Conservation (phyloP, 2,888 invertebrate species). For the Volucella bombylans region DNA sequence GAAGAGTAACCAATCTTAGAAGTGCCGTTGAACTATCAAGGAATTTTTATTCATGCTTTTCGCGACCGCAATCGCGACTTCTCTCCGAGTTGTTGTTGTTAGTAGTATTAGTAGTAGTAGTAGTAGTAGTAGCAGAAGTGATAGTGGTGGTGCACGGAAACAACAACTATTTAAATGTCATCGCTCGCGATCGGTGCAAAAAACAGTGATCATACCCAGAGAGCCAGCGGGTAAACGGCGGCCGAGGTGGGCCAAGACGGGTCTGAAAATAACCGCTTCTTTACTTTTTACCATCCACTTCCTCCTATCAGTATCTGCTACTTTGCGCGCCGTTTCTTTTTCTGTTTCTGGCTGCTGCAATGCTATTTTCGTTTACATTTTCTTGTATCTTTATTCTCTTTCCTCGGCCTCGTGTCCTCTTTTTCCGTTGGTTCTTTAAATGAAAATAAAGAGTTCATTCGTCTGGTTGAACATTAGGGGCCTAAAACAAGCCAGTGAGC, state of each 20-base stretch:
- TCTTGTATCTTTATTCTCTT: slow-evolving; percentile 15
- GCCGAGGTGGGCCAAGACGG: slow-evolving; percentile 16
- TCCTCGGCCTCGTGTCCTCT: background rate
- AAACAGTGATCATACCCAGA: slow-evolving; percentile 32
- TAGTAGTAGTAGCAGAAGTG: no score
- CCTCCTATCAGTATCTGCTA: slow-evolving; percentile 52
- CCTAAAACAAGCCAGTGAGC: background rate
- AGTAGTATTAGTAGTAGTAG: no score
- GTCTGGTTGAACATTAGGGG: slow-evolving; percentile 53
- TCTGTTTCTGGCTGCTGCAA: slow-evolving; percentile 26
- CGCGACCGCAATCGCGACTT: slow-evolving; percentile 23
- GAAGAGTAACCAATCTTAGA: slow-evolving; percentile 65
- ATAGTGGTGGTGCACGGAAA: slow-evolving; percentile 30
- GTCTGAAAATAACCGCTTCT: slow-evolving; percentile 70
- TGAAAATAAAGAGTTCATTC: slow-evolving; percentile 75
- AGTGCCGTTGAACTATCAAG: slow-evolving; percentile 81
- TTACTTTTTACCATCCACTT: slow-evolving; percentile 70
- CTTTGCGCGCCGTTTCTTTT: slow-evolving; percentile 55
- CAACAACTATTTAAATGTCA: slow-evolving; percentile 71
- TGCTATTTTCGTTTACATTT: background rate
- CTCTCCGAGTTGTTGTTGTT: slow-evolving; percentile 55
- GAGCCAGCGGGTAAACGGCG: background rate
- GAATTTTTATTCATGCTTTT: slow-evolving; percentile 73
- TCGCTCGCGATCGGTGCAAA: slow-evolving; percentile 66
- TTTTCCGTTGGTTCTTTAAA: slow-evolving; percentile 44